These are phyloP conservation scores for Melitaea athalia DNA, from an alignment of 2,888 invertebrate genomes.

Conservation along the genomic window DNA sequence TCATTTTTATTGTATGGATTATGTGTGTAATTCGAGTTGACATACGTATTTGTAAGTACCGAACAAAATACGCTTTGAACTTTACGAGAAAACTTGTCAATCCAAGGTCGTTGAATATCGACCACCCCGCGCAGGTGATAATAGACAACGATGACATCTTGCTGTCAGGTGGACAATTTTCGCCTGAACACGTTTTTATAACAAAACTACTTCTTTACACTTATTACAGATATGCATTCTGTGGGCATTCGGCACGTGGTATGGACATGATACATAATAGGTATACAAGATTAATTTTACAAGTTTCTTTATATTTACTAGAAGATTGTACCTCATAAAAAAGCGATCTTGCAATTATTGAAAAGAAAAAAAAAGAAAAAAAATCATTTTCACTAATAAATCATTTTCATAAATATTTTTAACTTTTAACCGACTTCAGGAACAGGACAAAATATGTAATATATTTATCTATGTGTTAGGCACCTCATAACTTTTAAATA, in stretches of 20 bases:
- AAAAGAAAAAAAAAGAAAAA: too few relatives aligned
- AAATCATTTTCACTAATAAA: too few relatives aligned
- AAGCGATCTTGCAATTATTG: too few relatives aligned
- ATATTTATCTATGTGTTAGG: neutral
- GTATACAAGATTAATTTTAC: neutral
- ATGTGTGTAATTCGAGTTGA: too few relatives aligned
- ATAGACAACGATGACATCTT: slow-evolving; percentile 44
- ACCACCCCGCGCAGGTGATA: slow-evolving; percentile 44
- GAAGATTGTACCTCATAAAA: too few relatives aligned
- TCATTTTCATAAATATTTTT: too few relatives aligned
- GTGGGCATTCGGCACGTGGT: slow-evolving; percentile 27
- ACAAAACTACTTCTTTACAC: slow-evolving; percentile 29
- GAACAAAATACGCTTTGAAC: slow-evolving; percentile 31
- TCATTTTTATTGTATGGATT: too few relatives aligned
- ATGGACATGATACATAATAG: neutral
- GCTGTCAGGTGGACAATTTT: slow-evolving; percentile 45
- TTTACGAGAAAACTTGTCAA: slow-evolving; percentile 33
- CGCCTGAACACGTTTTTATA: slow-evolving; percentile 42
- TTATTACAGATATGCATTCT: slow-evolving; percentile 24
- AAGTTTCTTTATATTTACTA: neutral
- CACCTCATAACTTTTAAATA: neutral
- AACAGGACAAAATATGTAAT: too few relatives aligned
- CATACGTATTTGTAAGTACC: neutral
- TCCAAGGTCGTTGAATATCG: slow-evolving; percentile 40
- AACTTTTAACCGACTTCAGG: too few relatives aligned